Evolutionary conservation across 2,113 vertebrate species (phyloP), one percentile per base, ranked within the genome.

Genomic region (Amphiprion ocellaris): DNA sequence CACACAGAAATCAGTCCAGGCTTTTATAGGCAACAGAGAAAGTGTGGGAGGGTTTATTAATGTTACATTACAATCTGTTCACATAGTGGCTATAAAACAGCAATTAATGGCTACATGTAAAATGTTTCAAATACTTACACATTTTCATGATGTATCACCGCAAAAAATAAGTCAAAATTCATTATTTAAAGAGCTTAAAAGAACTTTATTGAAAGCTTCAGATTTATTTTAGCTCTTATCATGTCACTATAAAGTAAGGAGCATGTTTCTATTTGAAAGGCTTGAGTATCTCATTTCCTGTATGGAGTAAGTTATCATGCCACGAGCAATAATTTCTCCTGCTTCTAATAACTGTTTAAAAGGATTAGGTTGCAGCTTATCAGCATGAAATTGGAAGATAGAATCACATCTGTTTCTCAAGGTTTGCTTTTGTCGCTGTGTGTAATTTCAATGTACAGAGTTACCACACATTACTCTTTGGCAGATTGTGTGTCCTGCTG

Each of bases 401-500:
- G 17, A 73, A 49, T 59, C 66, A 53, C 8, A 84, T 72, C 33
- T 63, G 46, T 83, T 77, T 61, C 49, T 73, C 47, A 52, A 59
- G 37, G 52, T 72, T 83, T 66, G 50, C 52, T 69, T 82, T 83
- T 65, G 56, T 86, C 33, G 16, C 23, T 30, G 24, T 56, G 54
- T 55, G 26, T 69, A 14, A 62, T 81, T 81, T 79, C 56, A 66
- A 8, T 63, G 66, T 23, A 53, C 46, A 55, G 30, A 76, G 55
- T 78, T 76, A 37, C 50, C 69, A 76, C 67, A 74, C 58, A n/a
- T 54, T 55, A 17, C 62, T 77, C 70, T 54, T 28, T 70, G 68
- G 61, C 63, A 84, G 72, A 71, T 65, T 69, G 72, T 69, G 72
- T 70, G 52, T 77, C 83, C 52, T 67, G 71, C 75, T 77, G 73